Conservation (phyloP, 2,888 invertebrate species). For the Pilophorus perplexus region DNA sequence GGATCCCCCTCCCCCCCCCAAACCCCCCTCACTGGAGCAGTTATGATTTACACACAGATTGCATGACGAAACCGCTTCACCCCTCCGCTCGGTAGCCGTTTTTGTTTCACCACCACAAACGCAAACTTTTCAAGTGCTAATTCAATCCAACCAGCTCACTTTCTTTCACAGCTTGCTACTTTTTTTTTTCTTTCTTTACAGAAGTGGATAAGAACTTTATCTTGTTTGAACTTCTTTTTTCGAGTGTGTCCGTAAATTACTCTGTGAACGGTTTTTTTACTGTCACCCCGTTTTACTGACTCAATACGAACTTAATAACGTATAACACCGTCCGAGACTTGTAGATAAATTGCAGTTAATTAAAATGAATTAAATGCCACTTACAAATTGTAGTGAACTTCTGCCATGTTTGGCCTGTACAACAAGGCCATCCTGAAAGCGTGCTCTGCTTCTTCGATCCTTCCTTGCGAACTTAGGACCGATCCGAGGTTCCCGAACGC, state of each 20-base stretch:
- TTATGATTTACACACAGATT: constrained; percentile 25
- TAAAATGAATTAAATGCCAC: no score
- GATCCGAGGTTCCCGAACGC: constrained; percentile 97
- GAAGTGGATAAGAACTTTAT: neutral
- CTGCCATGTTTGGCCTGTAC: constrained; percentile 95
- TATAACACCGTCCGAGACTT: no score
- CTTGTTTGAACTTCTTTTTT: neutral
- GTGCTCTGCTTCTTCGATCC: constrained; percentile 82
- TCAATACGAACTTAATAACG: no score
- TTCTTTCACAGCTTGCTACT: neutral
- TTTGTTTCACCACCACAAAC: neutral
- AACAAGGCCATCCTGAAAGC: constrained; percentile 88
- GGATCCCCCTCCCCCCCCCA: no score
- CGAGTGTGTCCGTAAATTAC: no score
- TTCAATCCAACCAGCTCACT: neutral
- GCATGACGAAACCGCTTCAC: constrained; percentile 18
- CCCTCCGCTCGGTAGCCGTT: neutral
- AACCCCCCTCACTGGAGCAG: no score
- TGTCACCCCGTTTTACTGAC: no score
- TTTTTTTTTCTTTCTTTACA: neutral
- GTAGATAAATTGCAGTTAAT: no score
- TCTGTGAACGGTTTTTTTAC: no score
- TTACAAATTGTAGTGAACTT: constrained; percentile 87
- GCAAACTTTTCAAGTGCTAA: constrained; percentile 18
- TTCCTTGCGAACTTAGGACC: constrained; percentile 85